Evolutionary conservation across 1,140 invertebrate species (phyloP).

Genomic region (Cephus cinctus): DNA sequence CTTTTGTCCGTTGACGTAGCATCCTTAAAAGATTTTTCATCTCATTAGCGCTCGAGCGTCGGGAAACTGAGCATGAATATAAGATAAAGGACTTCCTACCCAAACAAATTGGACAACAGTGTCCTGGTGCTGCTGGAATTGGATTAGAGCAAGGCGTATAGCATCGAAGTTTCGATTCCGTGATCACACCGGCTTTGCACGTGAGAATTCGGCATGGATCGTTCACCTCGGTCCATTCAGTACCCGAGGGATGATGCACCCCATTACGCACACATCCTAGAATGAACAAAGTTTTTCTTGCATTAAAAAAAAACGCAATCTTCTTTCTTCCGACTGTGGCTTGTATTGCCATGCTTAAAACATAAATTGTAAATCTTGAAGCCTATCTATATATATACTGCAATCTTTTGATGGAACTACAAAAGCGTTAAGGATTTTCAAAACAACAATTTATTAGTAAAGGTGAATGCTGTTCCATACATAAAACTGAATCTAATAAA

Average conservation of each 20-base stretch:
- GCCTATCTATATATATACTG: too few species aligned
- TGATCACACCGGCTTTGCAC: slow-evolving; percentile 83
- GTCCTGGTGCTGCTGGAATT: slow-evolving; percentile 65
- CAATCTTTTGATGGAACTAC: too few species aligned
- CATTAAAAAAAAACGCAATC: too few species aligned
- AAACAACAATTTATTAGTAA: too few species aligned
- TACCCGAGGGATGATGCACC: slow-evolving; percentile 68
- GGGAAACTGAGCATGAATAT: slow-evolving; percentile 6
- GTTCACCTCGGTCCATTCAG: slow-evolving; percentile 70
- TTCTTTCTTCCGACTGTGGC: too few species aligned
- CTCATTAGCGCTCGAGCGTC: background rate
- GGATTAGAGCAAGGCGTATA: slow-evolving; percentile 76
- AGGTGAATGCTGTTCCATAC: too few species aligned
- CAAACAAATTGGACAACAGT: slow-evolving; percentile 82
- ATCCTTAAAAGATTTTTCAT: slow-evolving; percentile 57
- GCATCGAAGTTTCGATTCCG: slow-evolving; percentile 74
- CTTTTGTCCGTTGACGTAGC: slow-evolving; percentile 70
- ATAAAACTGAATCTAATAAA: too few species aligned
- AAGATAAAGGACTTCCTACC: slow-evolving; percentile 54
- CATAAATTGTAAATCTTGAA: too few species aligned
- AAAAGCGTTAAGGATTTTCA: too few species aligned
- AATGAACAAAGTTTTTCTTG: too few species aligned
- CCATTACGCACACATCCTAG: slow-evolving; percentile 76
- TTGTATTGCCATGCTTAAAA: too few species aligned
- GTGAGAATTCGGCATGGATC: slow-evolving; percentile 71